Evolutionary conservation across 92 coral and sea anemone genomes (phyloP), one percentile per base, ranked within the genome.

Genomic region (Meandrina meandrites): DNA sequence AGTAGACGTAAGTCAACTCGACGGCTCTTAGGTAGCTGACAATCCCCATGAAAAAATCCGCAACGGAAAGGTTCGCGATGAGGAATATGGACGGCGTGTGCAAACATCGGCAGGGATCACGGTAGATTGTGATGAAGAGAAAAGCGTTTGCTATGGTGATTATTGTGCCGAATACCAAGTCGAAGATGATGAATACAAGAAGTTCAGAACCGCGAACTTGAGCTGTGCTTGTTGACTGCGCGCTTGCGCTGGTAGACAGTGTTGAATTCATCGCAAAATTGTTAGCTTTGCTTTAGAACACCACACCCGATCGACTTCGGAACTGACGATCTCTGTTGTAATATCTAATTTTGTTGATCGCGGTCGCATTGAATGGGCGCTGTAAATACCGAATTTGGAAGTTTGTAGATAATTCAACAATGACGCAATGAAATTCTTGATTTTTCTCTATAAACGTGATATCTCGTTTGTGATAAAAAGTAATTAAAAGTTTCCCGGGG

Each of bases 21-120:
- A 48, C 88, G 22, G 76, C 88, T 62, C 88, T 76, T 0, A 85
- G 75, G 64, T 58, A 77, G 75, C 88, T 85, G 19, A 85, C 82
- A 37, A 66, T 14, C 21, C 88, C 88, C 76, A 85, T 66, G 54
- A 85, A 77, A 75, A 85, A 76, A 64, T 85, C 88, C 34, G 82
- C 88, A 19, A 85, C 88, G 13, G 88, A 85, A 28, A 85, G 82
- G 27, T 66, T 85, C 1, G 76, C 88, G 64, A 85, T 85, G 45
- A 85, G 76, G 30, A 77, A 85, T 13, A 78, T 48, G 28, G 88
- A 76, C 4, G 88, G 76, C 5, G 88, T 75, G 0, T 82, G 88
- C 32, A 85, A 31, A 42, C 88, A 85, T 0, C 75, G 60, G 27
- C 88, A 85, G 4, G 88, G 88, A 85, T 85, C 88, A 3, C 76